Conservation (phyloP, 2,888 invertebrate species). For the Atethmia centrago region DNA sequence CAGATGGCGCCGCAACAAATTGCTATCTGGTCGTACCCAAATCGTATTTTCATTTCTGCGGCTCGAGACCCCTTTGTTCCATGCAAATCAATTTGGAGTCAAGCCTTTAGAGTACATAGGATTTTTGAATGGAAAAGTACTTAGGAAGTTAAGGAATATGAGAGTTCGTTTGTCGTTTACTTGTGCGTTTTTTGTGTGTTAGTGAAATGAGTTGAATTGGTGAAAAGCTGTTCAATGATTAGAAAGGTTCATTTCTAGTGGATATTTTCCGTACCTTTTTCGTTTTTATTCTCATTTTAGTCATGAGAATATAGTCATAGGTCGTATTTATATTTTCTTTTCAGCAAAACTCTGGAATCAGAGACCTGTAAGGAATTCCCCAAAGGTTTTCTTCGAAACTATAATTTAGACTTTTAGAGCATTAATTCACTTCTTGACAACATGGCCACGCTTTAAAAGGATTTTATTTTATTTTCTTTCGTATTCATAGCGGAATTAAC, state of each 20-base stretch:
- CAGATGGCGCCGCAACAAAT: constrained; percentile 70
- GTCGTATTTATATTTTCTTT: neutral
- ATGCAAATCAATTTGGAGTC: constrained; percentile 65
- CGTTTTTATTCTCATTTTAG: no score
- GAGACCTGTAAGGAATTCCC: neutral
- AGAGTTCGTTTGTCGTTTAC: constrained; percentile 11
- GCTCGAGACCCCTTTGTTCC: constrained; percentile 63
- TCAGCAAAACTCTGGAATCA: neutral
- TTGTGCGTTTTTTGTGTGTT: neutral
- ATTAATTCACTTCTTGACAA: neutral
- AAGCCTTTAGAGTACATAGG: constrained; percentile 55
- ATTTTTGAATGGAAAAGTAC: constrained; percentile 47
- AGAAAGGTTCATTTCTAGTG: neutral
- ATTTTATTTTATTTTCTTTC: constrained; percentile 5
- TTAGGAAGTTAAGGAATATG: constrained; percentile 31
- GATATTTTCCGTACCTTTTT: neutral
- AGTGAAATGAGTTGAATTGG: constrained; percentile 5
- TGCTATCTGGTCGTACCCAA: constrained; percentile 68
- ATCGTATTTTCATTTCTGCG: constrained; percentile 69
- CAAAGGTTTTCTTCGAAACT: constrained; percentile 8
- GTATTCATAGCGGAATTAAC: neutral
- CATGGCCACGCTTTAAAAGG: neutral
- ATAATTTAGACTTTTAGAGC: neutral
- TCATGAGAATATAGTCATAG: neutral
- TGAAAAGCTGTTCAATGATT: neutral